A percentile compares a stretch with the other conserved stretches of the same genome.
These are phyloP conservation scores for Istiophorus platypterus DNA, from an alignment of 2,113 vertebrate genomes.

Conservation along the genomic window DNA sequence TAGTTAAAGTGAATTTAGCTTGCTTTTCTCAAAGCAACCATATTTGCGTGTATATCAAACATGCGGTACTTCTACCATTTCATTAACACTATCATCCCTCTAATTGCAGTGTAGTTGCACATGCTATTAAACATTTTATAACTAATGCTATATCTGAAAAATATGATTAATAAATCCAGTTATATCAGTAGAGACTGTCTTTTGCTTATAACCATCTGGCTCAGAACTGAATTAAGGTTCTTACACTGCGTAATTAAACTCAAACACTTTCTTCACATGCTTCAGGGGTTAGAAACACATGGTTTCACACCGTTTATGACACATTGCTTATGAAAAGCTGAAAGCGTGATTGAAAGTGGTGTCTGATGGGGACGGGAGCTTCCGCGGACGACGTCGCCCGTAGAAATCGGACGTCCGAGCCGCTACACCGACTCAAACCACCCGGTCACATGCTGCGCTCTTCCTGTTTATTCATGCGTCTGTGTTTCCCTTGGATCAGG, in stretches of 20 bases:
- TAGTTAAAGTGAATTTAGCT: too few species aligned
- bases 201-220: background rate
- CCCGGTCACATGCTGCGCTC: background rate
- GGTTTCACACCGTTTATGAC: background rate
- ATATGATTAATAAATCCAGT: background rate
- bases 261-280: background rate
- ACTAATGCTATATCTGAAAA: background rate
- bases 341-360: background rate
- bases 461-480: slow-evolving; percentile 3
- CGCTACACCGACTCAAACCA: background rate
- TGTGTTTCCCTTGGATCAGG: background rate
- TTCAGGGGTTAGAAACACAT: background rate
- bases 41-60: background rate
- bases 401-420: background rate
- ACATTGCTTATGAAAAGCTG: background rate
- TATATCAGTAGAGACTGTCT: background rate
- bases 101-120: background rate
- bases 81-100: background rate
- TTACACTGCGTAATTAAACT: background rate
- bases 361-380: background rate
- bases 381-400: background rate
- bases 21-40: too few species aligned
- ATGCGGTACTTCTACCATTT: background rate
- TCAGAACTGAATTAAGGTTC: background rate
- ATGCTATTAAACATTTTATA: background rate